Evolutionary conservation across 2,797 vertebrate species (phyloP).

Genomic region (Pseudopleuronectes americanus): DNA sequence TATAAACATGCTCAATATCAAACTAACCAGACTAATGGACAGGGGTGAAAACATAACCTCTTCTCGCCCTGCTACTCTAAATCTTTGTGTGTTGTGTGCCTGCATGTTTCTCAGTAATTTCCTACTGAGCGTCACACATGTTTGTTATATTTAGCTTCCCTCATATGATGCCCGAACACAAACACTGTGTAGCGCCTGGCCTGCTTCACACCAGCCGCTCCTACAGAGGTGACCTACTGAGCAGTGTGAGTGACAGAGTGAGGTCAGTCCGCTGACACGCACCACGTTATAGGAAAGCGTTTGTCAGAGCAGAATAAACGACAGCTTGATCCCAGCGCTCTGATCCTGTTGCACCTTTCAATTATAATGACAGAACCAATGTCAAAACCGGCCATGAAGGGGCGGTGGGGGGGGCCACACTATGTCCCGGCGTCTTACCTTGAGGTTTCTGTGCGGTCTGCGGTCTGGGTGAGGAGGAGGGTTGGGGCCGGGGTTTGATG

Average conservation of each 20-base stretch:
- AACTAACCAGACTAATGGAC: too few species aligned
- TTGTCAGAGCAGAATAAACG: slow-evolving; percentile 46
- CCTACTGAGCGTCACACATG: slow-evolving; percentile 22
- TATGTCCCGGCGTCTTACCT: slow-evolving; percentile 73
- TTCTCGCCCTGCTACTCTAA: too few species aligned
- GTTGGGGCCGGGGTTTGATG: slow-evolving; percentile 81
- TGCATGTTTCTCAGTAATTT: slow-evolving; percentile 25
- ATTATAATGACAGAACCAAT: slow-evolving; percentile 25
- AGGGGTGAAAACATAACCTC: too few species aligned
- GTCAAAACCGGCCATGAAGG: slow-evolving; percentile 22
- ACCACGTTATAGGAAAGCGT: slow-evolving; percentile 19
- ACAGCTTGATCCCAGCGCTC: slow-evolving; percentile 10
- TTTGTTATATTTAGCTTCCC: slow-evolving; percentile 49
- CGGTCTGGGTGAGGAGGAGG: slow-evolving; percentile 76
- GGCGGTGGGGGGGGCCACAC: not conserved
- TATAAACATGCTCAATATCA: too few species aligned
- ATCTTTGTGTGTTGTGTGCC: slow-evolving; percentile 14
- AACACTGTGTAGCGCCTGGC: slow-evolving; percentile 54
- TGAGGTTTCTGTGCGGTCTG: slow-evolving; percentile 87
- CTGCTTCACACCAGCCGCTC: slow-evolving; percentile 44
- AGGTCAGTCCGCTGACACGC: slow-evolving; percentile 47
- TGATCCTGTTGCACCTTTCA: slow-evolving; percentile 44
- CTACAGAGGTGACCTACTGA: slow-evolving; percentile 57
- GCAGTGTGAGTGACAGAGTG: slow-evolving; percentile 60
- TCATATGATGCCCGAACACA: slow-evolving; percentile 36